Conservation (phyloP, 2,888 invertebrate genomes). For the Panopea generosa region DNA sequence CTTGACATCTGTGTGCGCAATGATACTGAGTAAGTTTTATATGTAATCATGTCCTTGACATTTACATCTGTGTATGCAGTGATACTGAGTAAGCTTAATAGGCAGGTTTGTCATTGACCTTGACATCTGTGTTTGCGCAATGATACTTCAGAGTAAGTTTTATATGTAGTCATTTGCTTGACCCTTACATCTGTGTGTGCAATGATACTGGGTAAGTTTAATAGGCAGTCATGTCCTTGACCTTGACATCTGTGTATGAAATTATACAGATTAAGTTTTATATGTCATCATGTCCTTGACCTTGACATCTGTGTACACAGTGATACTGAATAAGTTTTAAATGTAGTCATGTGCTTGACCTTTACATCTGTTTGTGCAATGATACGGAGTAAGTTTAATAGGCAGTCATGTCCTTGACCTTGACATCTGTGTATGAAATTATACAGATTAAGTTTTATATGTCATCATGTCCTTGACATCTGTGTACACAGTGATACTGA, state of each 20-base stretch:
- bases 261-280: constrained; percentile 89
- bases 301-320: constrained; percentile 97
- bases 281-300: constrained; percentile 98
- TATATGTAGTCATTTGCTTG: constrained; percentile 85
- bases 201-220: constrained; percentile 96
- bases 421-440: too few relatives aligned
- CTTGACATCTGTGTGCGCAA: constrained; percentile 97
- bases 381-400: background rate
- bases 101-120: too few relatives aligned
- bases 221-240: background rate
- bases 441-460: too few relatives aligned
- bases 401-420: too few relatives aligned
- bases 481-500: constrained; percentile 98
- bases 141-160: too few relatives aligned
- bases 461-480: constrained; percentile 92
- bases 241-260: background rate
- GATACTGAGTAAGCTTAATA: background rate
- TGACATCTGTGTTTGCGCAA: too few relatives aligned
- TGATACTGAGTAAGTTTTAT: constrained; percentile 94
- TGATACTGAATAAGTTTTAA: constrained; percentile 94
- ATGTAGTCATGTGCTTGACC: background rate
- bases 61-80: background rate
- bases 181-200: constrained; percentile 95
- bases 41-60: background rate
- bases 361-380: background rate